Evolutionary conservation across 2,797 vertebrate genomes (phyloP).

Genomic region (Lutra lutra): DNA sequence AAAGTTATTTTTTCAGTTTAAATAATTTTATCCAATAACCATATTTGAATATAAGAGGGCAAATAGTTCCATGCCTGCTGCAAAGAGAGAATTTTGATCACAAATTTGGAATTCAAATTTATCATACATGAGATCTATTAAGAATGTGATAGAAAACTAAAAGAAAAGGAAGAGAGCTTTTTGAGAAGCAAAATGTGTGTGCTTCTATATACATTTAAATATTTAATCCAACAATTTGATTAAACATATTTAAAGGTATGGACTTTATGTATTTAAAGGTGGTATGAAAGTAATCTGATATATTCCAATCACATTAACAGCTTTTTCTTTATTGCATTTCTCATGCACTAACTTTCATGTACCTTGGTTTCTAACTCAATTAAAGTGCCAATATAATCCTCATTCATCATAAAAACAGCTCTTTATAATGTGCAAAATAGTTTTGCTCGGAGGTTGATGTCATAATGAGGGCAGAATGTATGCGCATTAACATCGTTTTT

Average conservation of each 20-base stretch:
- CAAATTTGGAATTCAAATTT: not conserved
- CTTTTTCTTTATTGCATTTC: slow-evolving; percentile 65
- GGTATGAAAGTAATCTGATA: slow-evolving; percentile 50
- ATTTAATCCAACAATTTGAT: slow-evolving; percentile 56
- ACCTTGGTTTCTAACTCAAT: slow-evolving; percentile 79
- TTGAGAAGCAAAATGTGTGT: not conserved
- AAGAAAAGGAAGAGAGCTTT: not conserved
- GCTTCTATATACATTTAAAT: not conserved
- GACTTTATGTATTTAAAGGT: slow-evolving; percentile 26
- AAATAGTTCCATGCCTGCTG: not conserved
- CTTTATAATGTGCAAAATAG: slow-evolving; percentile 77
- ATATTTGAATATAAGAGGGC: not conserved
- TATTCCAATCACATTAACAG: slow-evolving; percentile 66
- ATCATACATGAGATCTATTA: not conserved
- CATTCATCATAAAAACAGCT: slow-evolving; percentile 77
- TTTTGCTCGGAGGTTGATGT: slow-evolving; percentile 78
- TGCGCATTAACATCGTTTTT: slow-evolving; percentile 74
- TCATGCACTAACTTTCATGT: slow-evolving; percentile 70
- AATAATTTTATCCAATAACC: slow-evolving; percentile 41
- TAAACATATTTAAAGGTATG: not conserved
- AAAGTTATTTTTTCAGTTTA: slow-evolving; percentile 1
- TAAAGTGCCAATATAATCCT: slow-evolving; percentile 78
- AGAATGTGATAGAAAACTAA: not conserved
- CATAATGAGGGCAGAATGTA: slow-evolving; percentile 79
- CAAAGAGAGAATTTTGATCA: slow-evolving; percentile 12